Percentiles rank a stretch among this genome's conserved stretches.
These are phyloP conservation scores for Eublepharis macularius DNA, from an alignment of 2,113 vertebrate genomes.

Conservation along the genomic window DNA sequence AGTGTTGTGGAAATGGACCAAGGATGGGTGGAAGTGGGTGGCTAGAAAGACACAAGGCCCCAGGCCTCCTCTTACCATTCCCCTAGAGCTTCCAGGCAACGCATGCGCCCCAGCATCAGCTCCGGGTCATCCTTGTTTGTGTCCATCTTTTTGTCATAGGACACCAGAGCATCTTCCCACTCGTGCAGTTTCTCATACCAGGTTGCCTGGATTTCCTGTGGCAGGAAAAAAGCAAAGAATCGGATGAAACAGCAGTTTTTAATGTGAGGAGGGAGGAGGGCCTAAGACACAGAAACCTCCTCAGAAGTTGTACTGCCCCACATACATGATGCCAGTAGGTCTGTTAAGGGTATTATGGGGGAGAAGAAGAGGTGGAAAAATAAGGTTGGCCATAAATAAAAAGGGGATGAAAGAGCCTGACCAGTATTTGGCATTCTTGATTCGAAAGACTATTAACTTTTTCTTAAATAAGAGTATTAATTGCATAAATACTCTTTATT, in stretches of 20 bases:
- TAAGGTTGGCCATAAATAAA: too few relatives aligned
- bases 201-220: slow-evolving; percentile 97
- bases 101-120: slow-evolving; percentile 95
- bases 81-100: slow-evolving; percentile 94
- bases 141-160: slow-evolving; percentile 98
- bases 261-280: too few relatives aligned
- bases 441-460: too few relatives aligned
- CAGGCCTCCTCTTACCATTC: slow-evolving; percentile 85
- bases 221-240: rapidly evolving
- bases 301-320: too few relatives aligned
- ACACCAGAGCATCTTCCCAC: slow-evolving; percentile 96
- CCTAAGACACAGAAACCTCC: too few relatives aligned
- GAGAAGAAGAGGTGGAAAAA: too few relatives aligned
- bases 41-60: neutral
- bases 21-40: neutral
- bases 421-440: too few relatives aligned
- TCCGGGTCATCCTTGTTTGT: slow-evolving; percentile 97
- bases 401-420: too few relatives aligned
- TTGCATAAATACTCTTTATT: too few relatives aligned
- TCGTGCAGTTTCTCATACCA: slow-evolving; percentile 99
- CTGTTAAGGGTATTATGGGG: neutral
- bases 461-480: too few relatives aligned
- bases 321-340: neutral
- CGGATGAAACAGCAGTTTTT: neutral
- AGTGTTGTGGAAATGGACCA: neutral